Evolutionary conservation across 1,140 invertebrate genomes (phyloP).

Genomic region (Eurosta solidaginis): DNA sequence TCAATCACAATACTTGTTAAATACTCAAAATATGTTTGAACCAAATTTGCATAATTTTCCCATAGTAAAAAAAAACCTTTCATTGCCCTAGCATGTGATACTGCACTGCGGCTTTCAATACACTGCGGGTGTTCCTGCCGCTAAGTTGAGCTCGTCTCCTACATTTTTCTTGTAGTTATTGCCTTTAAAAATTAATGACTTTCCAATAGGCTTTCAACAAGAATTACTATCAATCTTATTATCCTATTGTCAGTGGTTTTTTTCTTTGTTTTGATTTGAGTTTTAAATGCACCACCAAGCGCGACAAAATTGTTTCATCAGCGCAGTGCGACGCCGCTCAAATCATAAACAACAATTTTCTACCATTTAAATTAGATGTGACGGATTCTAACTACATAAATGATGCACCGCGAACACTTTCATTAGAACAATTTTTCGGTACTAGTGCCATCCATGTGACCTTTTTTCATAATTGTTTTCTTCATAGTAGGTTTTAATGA

Average conservation of each 20-base stretch:
- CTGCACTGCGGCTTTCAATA: background rate
- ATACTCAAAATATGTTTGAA: background rate
- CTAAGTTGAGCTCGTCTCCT: background rate
- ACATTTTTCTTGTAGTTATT: background rate
- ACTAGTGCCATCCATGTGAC: background rate
- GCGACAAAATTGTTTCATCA: background rate
- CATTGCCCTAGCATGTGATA: background rate
- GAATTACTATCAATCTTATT: background rate
- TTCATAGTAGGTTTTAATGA: background rate
- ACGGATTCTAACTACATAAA: background rate
- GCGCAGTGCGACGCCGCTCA: background rate
- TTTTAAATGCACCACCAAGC: background rate
- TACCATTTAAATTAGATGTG: background rate
- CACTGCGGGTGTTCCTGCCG: background rate
- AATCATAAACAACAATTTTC: conserved; percentile 4
- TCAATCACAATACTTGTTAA: background rate
- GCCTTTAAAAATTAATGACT: background rate
- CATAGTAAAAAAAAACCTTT: background rate
- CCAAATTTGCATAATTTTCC: background rate
- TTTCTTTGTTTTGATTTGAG: background rate
- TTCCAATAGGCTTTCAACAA: background rate
- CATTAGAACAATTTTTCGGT: background rate
- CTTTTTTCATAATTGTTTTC: background rate
- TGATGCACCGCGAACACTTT: background rate
- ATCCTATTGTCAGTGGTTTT: background rate